phyloP scores from a whole-genome alignment of 30 jellyfish, hydroid and myxozoan species.

The Rhopilema esculentum region DNA sequence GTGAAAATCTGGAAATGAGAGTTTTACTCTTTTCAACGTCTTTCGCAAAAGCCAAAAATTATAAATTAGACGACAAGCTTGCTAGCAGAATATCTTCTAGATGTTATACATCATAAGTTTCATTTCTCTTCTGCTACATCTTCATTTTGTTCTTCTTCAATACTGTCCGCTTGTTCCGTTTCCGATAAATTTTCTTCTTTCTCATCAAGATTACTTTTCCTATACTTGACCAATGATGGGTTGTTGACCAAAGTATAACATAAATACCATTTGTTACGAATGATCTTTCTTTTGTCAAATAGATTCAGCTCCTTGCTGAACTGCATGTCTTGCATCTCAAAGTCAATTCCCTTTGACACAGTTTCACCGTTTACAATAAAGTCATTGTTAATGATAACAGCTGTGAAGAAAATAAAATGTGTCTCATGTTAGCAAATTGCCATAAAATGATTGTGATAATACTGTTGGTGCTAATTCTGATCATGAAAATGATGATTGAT shows the following conservation, averaged over 20 bases:
- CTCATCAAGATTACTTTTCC: not conserved
- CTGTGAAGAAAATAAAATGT: not conserved
- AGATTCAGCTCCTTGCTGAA: not conserved
- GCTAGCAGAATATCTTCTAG: too few relatives aligned
- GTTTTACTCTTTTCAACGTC: too few relatives aligned
- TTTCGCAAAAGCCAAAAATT: too few relatives aligned
- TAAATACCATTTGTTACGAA: slow-evolving; percentile 6
- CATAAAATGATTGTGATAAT: too few relatives aligned
- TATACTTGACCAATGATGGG: not conserved
- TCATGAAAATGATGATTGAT: too few relatives aligned
- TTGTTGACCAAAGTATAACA: not conserved
- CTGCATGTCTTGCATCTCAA: not conserved
- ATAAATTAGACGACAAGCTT: too few relatives aligned
- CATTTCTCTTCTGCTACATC: not conserved
- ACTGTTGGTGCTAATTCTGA: too few relatives aligned
- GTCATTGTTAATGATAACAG: not conserved
- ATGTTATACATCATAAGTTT: not conserved
- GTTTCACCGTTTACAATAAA: not conserved
- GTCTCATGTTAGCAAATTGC: too few relatives aligned
- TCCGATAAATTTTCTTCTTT: too few relatives aligned
- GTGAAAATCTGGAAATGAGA: too few relatives aligned
- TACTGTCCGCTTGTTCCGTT: too few relatives aligned
- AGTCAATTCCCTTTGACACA: not conserved
- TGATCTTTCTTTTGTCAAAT: not conserved
- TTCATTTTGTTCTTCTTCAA: not conserved